A percentile compares a stretch with the other conserved stretches of the same genome.
Conservation (phyloP, 2,888 invertebrate genomes). For the Polyommatus icarus region DNA sequence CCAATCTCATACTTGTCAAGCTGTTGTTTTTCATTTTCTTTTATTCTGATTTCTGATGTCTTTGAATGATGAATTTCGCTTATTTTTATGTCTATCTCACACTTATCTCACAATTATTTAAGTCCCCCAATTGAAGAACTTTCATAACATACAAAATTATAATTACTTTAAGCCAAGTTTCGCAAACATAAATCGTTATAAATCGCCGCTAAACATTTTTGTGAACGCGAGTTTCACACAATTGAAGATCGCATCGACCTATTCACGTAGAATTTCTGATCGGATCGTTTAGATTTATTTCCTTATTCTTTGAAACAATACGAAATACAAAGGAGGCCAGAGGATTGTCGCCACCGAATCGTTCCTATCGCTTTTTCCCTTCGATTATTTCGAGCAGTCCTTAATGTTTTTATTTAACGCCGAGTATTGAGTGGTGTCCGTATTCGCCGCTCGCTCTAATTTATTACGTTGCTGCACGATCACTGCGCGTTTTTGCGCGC, state of each 20-base stretch:
- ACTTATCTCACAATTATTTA: no score
- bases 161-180: background rate
- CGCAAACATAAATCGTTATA: background rate
- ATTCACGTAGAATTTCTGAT: conserved; percentile 31
- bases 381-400: conserved; percentile 73
- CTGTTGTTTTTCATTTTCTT: background rate
- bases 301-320: conserved; percentile 40
- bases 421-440: conserved; percentile 74
- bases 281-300: conserved; percentile 40
- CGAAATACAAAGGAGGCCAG: conserved; percentile 38
- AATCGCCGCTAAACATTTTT: background rate
- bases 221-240: conserved; percentile 24
- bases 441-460: conserved; percentile 73
- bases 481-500: conserved; percentile 67
- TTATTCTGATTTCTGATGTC: background rate
- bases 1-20: background rate
- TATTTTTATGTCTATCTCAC: no score
- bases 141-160: background rate
- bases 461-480: conserved; percentile 68
- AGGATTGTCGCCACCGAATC: conserved; percentile 62
- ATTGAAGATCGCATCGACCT: conserved; percentile 28
- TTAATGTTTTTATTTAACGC: conserved; percentile 80
- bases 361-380: conserved; percentile 71
- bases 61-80: background rate
- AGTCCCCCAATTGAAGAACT: background rate